phyloP scores from a whole-genome alignment of 1,140 invertebrate species.

The Philotrypesis tridentata region DNA sequence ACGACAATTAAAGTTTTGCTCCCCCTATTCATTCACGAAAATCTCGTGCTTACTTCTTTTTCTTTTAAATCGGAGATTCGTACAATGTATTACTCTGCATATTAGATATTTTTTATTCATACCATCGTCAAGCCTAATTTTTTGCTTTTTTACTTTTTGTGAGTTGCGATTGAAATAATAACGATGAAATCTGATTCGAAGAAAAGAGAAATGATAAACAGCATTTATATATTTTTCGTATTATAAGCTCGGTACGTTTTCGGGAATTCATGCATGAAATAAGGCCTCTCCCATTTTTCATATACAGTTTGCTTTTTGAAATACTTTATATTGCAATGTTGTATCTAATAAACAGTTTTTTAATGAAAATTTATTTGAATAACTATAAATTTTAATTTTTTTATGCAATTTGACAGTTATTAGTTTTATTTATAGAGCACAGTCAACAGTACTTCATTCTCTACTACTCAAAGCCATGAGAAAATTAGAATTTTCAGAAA shows the following conservation, averaged over 20 bases:
- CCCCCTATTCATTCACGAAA: background rate
- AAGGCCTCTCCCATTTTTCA: constrained; percentile 20
- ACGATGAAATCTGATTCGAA: background rate
- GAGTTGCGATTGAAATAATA: background rate
- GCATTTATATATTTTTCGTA: background rate
- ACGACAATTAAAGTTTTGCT: constrained; percentile 9
- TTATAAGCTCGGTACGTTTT: constrained; percentile 43
- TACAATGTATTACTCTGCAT: background rate
- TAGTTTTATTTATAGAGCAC: background rate
- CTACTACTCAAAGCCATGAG: background rate
- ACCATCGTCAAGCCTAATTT: background rate
- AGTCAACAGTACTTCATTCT: background rate
- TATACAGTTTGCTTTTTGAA: constrained; percentile 1
- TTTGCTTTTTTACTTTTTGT: background rate
- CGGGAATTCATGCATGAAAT: constrained; percentile 20
- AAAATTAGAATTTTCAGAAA: background rate
- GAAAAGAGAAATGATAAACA: background rate
- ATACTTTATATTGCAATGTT: constrained; percentile 16
- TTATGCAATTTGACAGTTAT: background rate
- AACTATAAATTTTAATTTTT: background rate
- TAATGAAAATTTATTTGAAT: background rate
- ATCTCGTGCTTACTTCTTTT: background rate
- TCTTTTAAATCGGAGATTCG: background rate
- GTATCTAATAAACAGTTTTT: background rate
- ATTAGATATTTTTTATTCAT: background rate